Percentiles rank a stretch among this genome's conserved stretches.
phyloP scores from a whole-genome alignment of 1,140 invertebrate genomes.

The Globodera rostochiensis region DNA sequence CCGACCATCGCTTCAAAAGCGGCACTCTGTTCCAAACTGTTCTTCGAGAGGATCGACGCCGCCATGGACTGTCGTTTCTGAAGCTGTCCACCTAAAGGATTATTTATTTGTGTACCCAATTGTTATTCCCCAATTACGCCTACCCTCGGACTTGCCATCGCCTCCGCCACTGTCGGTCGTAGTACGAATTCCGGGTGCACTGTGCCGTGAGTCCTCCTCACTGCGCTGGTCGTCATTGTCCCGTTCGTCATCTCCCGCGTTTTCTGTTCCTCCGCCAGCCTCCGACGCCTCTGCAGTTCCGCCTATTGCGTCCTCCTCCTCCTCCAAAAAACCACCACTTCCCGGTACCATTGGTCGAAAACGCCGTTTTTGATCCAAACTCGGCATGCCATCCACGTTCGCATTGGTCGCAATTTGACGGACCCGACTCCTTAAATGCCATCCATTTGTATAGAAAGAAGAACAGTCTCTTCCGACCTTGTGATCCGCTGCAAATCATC shows the following conservation, averaged over 20 bases:
- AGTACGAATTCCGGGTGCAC: neutral
- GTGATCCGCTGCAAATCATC: slow-evolving; percentile 30
- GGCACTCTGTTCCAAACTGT: slow-evolving; percentile 34
- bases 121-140: too few relatives aligned
- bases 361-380: neutral
- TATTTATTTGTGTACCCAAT: neutral
- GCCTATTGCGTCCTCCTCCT: slow-evolving; percentile 29
- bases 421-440: slow-evolving; percentile 25
- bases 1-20: slow-evolving; percentile 26
- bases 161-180: neutral
- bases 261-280: neutral
- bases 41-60: slow-evolving; percentile 25
- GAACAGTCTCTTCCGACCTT: slow-evolving; percentile 14
- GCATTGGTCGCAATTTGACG: slow-evolving; percentile 25
- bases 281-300: slow-evolving; percentile 9
- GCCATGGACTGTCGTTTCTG: slow-evolving; percentile 23
- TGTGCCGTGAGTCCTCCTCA: neutral
- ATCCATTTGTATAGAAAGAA: neutral
- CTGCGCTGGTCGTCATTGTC: neutral
- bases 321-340: slow-evolving; percentile 22
- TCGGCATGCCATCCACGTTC: slow-evolving; percentile 12
- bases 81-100: neutral
- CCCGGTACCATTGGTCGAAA: neutral
- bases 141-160: neutral
- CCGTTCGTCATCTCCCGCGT: neutral